phyloP scores from a whole-genome alignment of 2,888 invertebrate species.

The Acrobeloides nanus region DNA sequence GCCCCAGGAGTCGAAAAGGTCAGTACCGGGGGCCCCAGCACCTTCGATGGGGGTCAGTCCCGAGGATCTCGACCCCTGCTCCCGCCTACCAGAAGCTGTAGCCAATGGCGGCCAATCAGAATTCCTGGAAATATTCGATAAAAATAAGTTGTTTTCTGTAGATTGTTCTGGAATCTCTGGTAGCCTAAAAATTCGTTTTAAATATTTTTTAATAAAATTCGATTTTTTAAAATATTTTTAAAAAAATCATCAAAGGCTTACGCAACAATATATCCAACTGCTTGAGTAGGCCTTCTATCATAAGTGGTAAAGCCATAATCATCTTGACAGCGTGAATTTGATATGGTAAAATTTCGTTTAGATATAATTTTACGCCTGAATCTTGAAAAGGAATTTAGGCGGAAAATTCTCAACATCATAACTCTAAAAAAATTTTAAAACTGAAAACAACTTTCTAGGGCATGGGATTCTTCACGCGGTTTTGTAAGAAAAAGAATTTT shows the following conservation, averaged over 20 bases:
- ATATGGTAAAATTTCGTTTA: too few species aligned
- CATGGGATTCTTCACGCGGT: too few species aligned
- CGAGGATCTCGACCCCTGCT: not conserved
- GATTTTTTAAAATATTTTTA: not conserved
- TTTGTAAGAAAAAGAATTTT: too few species aligned
- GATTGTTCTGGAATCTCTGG: slow-evolving; percentile 51
- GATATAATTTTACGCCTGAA: too few species aligned
- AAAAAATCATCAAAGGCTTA: slow-evolving; percentile 18
- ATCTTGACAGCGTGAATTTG: too few species aligned
- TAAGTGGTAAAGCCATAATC: too few species aligned
- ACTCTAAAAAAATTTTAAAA: slow-evolving; percentile 7
- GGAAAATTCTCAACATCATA: too few species aligned
- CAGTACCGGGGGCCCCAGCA: not conserved
- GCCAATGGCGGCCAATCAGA: slow-evolving; percentile 48
- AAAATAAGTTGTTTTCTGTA: slow-evolving; percentile 45
- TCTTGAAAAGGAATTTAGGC: too few species aligned
- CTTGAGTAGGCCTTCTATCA: slow-evolving; percentile 33
- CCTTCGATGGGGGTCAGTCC: not conserved
- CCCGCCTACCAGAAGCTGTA: slow-evolving; percentile 35
- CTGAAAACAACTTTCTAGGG: slow-evolving; percentile 5
- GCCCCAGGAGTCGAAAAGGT: too few species aligned
- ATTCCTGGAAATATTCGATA: slow-evolving; percentile 45
- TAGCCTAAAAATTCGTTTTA: slow-evolving; percentile 27
- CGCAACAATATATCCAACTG: slow-evolving; percentile 45
- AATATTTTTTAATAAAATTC: not conserved